A percentile compares a stretch with the other conserved stretches of the same genome.
phyloP scores from a whole-genome alignment of 1,140 invertebrate genomes.

The Cydia amplana region DNA sequence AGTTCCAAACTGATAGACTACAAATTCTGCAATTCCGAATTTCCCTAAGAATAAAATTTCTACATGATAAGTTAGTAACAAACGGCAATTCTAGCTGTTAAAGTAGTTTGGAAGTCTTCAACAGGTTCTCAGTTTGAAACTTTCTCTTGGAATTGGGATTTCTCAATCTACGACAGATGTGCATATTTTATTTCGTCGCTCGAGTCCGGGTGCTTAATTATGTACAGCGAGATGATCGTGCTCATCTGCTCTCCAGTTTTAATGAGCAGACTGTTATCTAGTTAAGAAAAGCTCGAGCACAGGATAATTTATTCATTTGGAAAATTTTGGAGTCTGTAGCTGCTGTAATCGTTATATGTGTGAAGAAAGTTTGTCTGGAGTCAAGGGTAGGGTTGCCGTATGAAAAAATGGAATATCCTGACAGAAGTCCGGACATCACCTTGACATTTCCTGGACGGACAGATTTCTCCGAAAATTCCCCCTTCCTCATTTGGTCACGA shows the following conservation, averaged over 20 bases:
- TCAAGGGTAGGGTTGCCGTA: too few species aligned
- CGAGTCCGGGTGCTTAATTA: conserved; percentile 55
- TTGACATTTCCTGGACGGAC: too few species aligned
- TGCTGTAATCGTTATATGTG: background rate
- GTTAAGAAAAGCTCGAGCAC: conserved; percentile 3
- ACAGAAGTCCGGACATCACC: too few species aligned
- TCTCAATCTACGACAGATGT: conserved; percentile 52
- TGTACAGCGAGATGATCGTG: conserved; percentile 59
- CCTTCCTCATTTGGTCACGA: too few species aligned
- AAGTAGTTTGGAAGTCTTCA: conserved; percentile 53
- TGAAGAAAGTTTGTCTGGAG: too few species aligned
- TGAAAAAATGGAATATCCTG: too few species aligned
- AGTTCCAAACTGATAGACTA: background rate
- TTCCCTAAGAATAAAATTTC: conserved; percentile 18
- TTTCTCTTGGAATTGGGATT: conserved; percentile 44
- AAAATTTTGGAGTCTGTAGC: background rate
- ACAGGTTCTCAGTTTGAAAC: conserved; percentile 55
- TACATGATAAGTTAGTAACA: conserved; percentile 27
- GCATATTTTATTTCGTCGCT: conserved; percentile 65
- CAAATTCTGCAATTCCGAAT: background rate
- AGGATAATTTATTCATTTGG: conserved; percentile 10
- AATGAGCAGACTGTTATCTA: conserved; percentile 45
- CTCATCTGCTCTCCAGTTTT: conserved; percentile 53
- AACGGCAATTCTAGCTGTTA: conserved; percentile 35
- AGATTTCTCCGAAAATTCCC: too few species aligned